A percentile compares a stretch with the other conserved stretches of the same genome.
These are phyloP conservation scores for Shinisaurus crocodilurus DNA, from an alignment of 2,113 vertebrate genomes.

Conservation along the genomic window DNA sequence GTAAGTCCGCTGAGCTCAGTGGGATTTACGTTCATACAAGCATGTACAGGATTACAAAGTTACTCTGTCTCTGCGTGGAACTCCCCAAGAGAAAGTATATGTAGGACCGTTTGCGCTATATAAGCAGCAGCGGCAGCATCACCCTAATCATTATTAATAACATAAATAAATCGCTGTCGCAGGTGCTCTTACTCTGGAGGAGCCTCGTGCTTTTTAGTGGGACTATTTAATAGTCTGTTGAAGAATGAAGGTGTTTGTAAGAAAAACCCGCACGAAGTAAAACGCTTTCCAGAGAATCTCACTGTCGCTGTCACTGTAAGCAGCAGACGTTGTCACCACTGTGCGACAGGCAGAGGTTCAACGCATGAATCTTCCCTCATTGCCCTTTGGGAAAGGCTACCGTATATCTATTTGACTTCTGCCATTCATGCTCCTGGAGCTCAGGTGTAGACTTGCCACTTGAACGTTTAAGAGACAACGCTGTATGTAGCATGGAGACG, in stretches of 20 bases:
- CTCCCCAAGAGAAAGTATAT: conserved; percentile 34
- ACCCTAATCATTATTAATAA: too few species aligned
- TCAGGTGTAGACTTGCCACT: neutral
- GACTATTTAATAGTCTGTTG: conserved; percentile 4
- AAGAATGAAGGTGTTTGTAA: conserved; percentile 38
- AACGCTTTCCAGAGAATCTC: neutral
- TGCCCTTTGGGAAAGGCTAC: neutral
- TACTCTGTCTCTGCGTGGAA: neutral
- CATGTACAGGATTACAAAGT: neutral
- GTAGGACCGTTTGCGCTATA: too few species aligned
- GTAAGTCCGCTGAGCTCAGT: too few species aligned
- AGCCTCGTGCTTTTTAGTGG: too few species aligned
- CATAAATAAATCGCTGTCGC: conserved; percentile 37
- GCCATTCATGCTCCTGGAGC: neutral
- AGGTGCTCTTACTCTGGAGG: neutral
- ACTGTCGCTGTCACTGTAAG: too few species aligned
- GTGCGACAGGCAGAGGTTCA: conserved; percentile 22
- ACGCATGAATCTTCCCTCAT: neutral
- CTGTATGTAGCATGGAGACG: too few species aligned
- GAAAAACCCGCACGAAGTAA: neutral
- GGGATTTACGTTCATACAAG: neutral
- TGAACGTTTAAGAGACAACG: too few species aligned
- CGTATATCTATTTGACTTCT: neutral
- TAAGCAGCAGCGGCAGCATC: too few species aligned
- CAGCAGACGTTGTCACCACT: neutral